Evolutionary conservation across 2,113 vertebrate genomes (phyloP).

Genomic region (Pontoporia blainvillei): DNA sequence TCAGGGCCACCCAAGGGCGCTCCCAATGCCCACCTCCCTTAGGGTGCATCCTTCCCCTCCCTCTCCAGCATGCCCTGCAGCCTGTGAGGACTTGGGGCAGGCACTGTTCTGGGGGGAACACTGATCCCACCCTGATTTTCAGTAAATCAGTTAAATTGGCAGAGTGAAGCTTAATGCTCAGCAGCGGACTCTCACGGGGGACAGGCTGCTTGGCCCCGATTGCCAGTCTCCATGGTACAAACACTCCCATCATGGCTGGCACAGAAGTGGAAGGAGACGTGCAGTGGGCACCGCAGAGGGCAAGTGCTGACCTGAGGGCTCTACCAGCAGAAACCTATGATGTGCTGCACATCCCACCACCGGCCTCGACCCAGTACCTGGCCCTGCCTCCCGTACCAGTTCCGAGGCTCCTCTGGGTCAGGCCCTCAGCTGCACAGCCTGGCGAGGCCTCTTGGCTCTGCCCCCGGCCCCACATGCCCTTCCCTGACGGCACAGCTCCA

Average conservation of each 20-base stretch:
- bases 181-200: fast-evolving
- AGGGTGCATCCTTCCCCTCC: fast-evolving
- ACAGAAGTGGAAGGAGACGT: fast-evolving
- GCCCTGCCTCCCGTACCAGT: fast-evolving
- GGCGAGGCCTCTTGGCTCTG: fast-evolving
- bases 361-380: background rate
- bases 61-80: fast-evolving
- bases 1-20: background rate
- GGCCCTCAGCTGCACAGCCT: background rate
- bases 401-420: background rate
- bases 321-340: fast-evolving
- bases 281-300: fast-evolving
- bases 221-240: fast-evolving
- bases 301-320: fast-evolving
- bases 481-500: background rate
- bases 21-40: fast-evolving
- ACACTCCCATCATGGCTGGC: background rate
- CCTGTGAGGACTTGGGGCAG: fast-evolving
- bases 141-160: fast-evolving
- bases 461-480: fast-evolving
- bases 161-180: fast-evolving
- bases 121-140: fast-evolving
- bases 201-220: fast-evolving
- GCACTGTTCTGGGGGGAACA: fast-evolving
- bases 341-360: fast-evolving